Evolutionary conservation across 2,888 invertebrate species (phyloP).

Genomic region (Orthonychiurus folsomi): DNA sequence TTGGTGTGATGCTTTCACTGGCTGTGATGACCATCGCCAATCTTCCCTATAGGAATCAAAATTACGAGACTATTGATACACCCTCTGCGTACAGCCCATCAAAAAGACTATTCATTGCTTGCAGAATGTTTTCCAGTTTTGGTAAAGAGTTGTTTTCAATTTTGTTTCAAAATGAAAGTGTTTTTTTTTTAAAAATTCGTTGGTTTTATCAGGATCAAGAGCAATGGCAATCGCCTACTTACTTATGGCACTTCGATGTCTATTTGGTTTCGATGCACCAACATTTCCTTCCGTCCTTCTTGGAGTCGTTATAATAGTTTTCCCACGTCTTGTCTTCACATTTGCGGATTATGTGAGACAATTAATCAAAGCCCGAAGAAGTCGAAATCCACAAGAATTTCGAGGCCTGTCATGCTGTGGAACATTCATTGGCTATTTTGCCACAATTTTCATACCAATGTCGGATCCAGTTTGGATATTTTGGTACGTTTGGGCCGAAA

Average conservation of each 20-base stretch:
- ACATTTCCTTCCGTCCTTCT: slow-evolving; percentile 17
- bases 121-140: slow-evolving; percentile 36
- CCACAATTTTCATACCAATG: slow-evolving; percentile 34
- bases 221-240: slow-evolving; percentile 29
- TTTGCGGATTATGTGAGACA: slow-evolving; percentile 22
- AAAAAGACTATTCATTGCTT: slow-evolving; percentile 28
- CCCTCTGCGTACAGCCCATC: slow-evolving; percentile 25
- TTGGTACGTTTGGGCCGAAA: slow-evolving; percentile 31
- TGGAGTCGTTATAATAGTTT: slow-evolving; percentile 17
- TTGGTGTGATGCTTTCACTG: slow-evolving; percentile 22
- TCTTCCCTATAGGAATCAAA: slow-evolving; percentile 30
- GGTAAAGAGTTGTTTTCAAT: slow-evolving; percentile 16
- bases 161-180: neutral
- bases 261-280: slow-evolving; percentile 9
- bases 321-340: slow-evolving; percentile 29
- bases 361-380: neutral
- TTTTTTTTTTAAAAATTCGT: neutral
- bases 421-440: slow-evolving; percentile 28
- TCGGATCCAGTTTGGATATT: slow-evolving; percentile 34
- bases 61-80: slow-evolving; percentile 12
- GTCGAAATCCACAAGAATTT: neutral
- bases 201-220: slow-evolving; percentile 23
- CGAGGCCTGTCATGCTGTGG: slow-evolving; percentile 6
- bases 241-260: slow-evolving; percentile 23
- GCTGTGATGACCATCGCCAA: slow-evolving; percentile 32